Base-by-base conservation (phyloP, 2,113 vertebrate species). In the Piliocolobus tephrosceles region DNA sequence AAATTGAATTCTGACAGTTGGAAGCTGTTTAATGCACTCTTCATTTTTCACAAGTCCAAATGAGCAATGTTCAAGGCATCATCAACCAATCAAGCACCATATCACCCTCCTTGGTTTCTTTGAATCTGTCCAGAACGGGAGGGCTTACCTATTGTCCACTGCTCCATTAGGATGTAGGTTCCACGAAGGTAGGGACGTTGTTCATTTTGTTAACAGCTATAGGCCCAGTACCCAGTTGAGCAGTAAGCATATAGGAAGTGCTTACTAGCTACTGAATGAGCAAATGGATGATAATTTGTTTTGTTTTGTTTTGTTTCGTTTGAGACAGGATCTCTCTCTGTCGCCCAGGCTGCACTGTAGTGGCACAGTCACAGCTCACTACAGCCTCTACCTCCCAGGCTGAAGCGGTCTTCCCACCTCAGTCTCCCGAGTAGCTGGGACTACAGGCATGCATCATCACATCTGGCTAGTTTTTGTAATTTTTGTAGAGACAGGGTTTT, bases 1-100 rank as follows among this genome's bases (percentile, higher is more conserved):
- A 96, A 94, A 93, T 88, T 85, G 72, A 96, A 61, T 95, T 97
- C 75, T 52, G 52, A 64, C 73, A 40, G n/a, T 47, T 94, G 83
- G 83, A 91, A 78, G 61, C 91, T 91, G 40, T 89, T 94, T 91
- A 50, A 88, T 83, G 89, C 68, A 64, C 32, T 86, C 30, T 75
- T 32, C n/a, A 30, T 84, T 96, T 97, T 94, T 80, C 50, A 2
- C 40, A 96, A 96, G 40, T 88, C 32, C 57, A 64, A 90, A 66
- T 85, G 45, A 96, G 40, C 50, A 11, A 0, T 91, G 8, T 38
- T 68, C 75, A 91, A 83, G 52, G 35, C 40, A 10, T 25, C 68
- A 0, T 88, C 61, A 76, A 12, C 72, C 61, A 88, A 23, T 43
- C 43, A 73, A 78, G 10, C 80, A 70, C 61, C 68, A 50, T 17